Evolutionary conservation across 2,113 vertebrate genomes (phyloP).

Genomic region (Ibidorhyncha struthersii): DNA sequence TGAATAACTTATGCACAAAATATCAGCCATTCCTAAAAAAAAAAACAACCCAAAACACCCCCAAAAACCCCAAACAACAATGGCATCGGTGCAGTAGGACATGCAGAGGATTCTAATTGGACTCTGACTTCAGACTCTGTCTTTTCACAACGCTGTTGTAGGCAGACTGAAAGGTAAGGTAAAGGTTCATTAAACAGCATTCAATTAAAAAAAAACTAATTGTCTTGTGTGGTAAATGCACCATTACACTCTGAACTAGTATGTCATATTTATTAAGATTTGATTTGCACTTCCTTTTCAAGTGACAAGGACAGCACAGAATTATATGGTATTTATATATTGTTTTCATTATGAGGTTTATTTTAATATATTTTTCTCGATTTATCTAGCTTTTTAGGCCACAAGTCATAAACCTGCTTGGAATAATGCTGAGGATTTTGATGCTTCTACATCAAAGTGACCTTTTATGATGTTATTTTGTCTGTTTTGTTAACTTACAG

Average conservation of each 20-base stretch:
- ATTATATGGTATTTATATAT: constrained; percentile 7
- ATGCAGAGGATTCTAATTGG: constrained; percentile 46
- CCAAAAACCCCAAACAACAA: neutral
- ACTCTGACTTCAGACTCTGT: constrained; percentile 29
- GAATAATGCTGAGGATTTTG: neutral
- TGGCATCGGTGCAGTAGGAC: neutral
- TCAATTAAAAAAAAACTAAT: constrained; percentile 29
- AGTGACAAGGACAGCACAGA: neutral
- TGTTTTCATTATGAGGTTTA: constrained; percentile 1
- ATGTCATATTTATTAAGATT: constrained; percentile 52
- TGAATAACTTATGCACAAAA: neutral
- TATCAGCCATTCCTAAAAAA: constrained; percentile 5
- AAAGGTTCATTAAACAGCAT: constrained; percentile 67
- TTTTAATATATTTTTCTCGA: constrained; percentile 20
- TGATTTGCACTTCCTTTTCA: constrained; percentile 6
- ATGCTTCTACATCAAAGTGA: constrained; percentile 43
- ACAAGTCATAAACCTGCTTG: constrained; percentile 14
- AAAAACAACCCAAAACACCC: neutral
- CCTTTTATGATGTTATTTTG: constrained; percentile 35
- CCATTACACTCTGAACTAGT: neutral
- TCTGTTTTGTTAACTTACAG: neutral
- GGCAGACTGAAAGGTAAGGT: constrained; percentile 55
- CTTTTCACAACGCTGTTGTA: constrained; percentile 37
- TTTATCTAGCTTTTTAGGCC: constrained; percentile 49
- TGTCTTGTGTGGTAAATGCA: constrained; percentile 34